phyloP scores from a whole-genome alignment of 2,113 vertebrate genomes.

The Lampris incognitus region DNA sequence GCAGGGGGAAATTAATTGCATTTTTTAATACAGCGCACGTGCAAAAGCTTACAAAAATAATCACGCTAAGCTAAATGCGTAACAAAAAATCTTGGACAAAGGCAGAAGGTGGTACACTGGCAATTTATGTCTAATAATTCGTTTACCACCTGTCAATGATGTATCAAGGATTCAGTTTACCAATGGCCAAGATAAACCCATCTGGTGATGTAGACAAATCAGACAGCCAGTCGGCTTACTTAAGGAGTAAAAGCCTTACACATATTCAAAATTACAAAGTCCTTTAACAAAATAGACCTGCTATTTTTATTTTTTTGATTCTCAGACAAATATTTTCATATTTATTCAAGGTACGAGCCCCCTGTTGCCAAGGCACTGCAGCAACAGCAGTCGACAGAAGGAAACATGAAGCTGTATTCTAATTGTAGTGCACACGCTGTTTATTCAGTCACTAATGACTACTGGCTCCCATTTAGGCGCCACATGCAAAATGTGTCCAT shows the following conservation, averaged over 20 bases:
- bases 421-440: conserved; percentile 50
- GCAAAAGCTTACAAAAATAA: too few species aligned
- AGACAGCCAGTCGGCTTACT: conserved; percentile 31
- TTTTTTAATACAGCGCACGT: too few species aligned
- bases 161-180: conserved; percentile 3
- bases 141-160: background rate
- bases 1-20: background rate
- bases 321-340: conserved; percentile 65
- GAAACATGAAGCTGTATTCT: conserved; percentile 54
- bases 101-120: background rate
- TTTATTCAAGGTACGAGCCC: conserved; percentile 32
- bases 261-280: conserved; percentile 6
- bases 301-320: conserved; percentile 33
- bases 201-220: background rate
- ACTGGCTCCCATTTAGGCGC: conserved; percentile 61
- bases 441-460: conserved; percentile 58
- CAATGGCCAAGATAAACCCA: conserved; percentile 3
- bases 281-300: conserved; percentile 38
- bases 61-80: too few species aligned
- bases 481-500: conserved; percentile 51
- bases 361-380: conserved; percentile 39
- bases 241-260: conserved; percentile 25
- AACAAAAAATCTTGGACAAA: background rate
- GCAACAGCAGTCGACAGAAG: conserved; percentile 45
- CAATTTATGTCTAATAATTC: too few species aligned